Evolutionary conservation across 2,113 vertebrate genomes (phyloP).

Genomic region (Nothobranchius kuhntae): DNA sequence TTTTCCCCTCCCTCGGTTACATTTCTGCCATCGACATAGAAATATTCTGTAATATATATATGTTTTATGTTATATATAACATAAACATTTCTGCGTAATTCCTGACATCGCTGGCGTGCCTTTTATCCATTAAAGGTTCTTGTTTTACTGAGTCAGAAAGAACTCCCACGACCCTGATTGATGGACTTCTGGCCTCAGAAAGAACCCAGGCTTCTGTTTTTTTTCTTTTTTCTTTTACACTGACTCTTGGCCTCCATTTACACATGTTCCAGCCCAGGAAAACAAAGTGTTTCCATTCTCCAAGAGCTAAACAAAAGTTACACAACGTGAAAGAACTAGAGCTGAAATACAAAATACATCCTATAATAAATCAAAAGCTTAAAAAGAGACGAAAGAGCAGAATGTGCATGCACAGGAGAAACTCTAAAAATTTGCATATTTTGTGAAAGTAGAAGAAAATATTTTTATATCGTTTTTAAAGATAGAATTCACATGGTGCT

Average conservation of each 20-base stretch:
- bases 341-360: background rate
- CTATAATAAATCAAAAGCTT: background rate
- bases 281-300: conserved; percentile 14
- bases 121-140: conserved; percentile 33
- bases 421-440: too few relatives aligned
- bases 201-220: conserved; percentile 14
- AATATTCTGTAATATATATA: too few relatives aligned
- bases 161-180: conserved; percentile 48
- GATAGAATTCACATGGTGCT: too few relatives aligned
- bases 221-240: conserved; percentile 30
- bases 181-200: conserved; percentile 43
- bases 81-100: conserved; percentile 46
- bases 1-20: conserved; percentile 26
- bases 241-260: conserved; percentile 4
- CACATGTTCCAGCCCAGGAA: conserved; percentile 24
- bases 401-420: too few relatives aligned
- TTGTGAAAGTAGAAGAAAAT: too few relatives aligned
- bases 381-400: too few relatives aligned
- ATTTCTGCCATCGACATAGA: too few relatives aligned
- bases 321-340: background rate
- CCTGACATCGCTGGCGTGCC: conserved; percentile 42
- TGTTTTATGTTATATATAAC: too few relatives aligned
- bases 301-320: background rate
- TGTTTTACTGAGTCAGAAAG: conserved; percentile 44
- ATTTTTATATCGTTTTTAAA: too few relatives aligned